phyloP scores from a whole-genome alignment of 2,888 invertebrate genomes.

The Drosophila neoperkinsi region DNA sequence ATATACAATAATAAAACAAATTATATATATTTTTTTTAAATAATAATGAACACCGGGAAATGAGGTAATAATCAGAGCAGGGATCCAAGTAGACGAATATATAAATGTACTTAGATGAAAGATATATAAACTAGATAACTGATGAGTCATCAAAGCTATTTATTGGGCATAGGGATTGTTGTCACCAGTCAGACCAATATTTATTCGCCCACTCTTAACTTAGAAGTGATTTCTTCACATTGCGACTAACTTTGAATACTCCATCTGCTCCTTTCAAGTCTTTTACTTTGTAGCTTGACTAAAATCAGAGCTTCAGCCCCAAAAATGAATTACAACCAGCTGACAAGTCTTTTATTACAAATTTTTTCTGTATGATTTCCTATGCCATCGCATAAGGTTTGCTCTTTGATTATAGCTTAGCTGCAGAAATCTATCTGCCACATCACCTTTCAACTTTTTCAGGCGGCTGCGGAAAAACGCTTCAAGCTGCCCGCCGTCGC shows the following conservation, averaged over 20 bases:
- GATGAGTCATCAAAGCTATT: not conserved
- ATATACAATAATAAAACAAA: not conserved
- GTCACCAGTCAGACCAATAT: not conserved
- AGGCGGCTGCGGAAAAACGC: constrained; percentile 51
- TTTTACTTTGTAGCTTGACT: not conserved
- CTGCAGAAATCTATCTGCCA: constrained; percentile 53
- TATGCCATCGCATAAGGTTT: constrained; percentile 17
- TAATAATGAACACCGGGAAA: fast-evolving
- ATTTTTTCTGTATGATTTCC: not conserved
- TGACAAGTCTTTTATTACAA: not conserved
- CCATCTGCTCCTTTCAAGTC: not conserved
- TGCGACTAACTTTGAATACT: not conserved
- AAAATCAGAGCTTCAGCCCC: not conserved
- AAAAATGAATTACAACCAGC: not conserved
- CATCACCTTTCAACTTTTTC: constrained; percentile 61
- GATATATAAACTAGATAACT: not conserved
- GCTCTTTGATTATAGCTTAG: constrained; percentile 38
- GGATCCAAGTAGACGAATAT: not conserved
- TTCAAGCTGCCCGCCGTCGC: constrained; percentile 50
- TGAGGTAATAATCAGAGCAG: not conserved
- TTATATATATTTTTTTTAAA: not conserved
- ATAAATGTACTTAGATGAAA: not conserved
- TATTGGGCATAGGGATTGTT: not conserved
- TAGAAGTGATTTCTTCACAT: not conserved
- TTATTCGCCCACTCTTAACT: not conserved